Evolutionary conservation across 2,797 vertebrate species (phyloP).

Genomic region (Clarias pachynema): DNA sequence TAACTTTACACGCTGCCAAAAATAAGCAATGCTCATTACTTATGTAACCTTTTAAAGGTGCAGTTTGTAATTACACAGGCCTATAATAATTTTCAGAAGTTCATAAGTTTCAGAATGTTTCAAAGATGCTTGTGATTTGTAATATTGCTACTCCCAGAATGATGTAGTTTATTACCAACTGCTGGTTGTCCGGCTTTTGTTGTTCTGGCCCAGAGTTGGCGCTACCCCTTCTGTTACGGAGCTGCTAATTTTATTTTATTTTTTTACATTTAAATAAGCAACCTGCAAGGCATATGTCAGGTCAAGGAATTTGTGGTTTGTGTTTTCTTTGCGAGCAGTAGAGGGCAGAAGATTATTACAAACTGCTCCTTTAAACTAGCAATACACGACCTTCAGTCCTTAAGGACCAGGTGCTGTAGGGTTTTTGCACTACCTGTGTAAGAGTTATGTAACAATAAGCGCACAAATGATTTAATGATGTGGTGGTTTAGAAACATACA

Average conservation of each 20-base stretch:
- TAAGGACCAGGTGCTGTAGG: constrained; percentile 7
- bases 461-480: neutral
- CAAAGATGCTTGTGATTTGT: neutral
- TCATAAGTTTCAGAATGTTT: neutral
- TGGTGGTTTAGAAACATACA: neutral
- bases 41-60: neutral
- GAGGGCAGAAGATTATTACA: neutral
- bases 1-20: constrained; percentile 12
- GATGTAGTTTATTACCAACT: neutral
- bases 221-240: neutral
- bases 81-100: neutral
- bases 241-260: neutral
- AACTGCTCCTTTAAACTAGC: constrained; percentile 14
- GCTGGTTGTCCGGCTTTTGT: no score
- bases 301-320: neutral
- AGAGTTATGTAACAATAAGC: neutral
- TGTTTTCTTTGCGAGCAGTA: neutral
- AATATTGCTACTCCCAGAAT: neutral
- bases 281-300: neutral
- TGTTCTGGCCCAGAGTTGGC: neutral
- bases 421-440: neutral
- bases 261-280: neutral
- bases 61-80: constrained; percentile 7
- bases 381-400: neutral
- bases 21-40: neutral